A percentile compares a stretch with the other conserved stretches of the same genome.
Evolutionary conservation across 2,888 invertebrate genomes (phyloP).

Genomic region (Syrista parreyssii): DNA sequence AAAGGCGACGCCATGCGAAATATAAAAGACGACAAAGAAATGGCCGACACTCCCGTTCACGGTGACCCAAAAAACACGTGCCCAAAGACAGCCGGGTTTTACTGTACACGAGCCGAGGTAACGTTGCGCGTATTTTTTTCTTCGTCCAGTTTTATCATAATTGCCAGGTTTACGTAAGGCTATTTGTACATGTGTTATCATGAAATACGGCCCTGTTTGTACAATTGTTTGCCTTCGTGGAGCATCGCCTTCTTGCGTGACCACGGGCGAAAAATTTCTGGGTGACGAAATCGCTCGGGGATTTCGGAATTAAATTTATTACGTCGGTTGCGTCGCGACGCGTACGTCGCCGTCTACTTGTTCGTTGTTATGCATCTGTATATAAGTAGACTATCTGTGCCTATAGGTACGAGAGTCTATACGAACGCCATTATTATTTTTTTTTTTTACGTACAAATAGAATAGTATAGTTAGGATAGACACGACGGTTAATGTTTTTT

Average conservation of each 20-base stretch:
- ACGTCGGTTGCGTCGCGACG: conserved; percentile 21
- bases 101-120: conserved; percentile 34
- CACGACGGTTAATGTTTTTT: background rate
- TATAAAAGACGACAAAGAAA: conserved; percentile 2
- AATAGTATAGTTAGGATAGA: background rate
- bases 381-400: background rate
- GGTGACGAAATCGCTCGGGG: conserved; percentile 28
- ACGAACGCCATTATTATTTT: background rate
- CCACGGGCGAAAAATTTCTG: conserved; percentile 54
- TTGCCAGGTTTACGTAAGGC: conserved; percentile 64
- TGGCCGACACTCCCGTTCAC: background rate
- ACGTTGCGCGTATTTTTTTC: conserved; percentile 40
- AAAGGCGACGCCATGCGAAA: conserved; percentile 8
- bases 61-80: conserved; percentile 15
- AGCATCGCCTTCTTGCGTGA: conserved; percentile 47
- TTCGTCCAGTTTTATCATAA: conserved; percentile 60
- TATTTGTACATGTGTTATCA: conserved; percentile 65
- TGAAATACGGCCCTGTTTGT: conserved; percentile 64
- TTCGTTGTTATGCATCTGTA: conserved; percentile 11
- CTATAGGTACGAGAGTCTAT: background rate
- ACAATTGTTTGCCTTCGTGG: conserved; percentile 62
- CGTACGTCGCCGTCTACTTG: conserved; percentile 12
- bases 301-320: conserved; percentile 40
- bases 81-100: conserved; percentile 21
- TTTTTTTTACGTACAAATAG: background rate